Evolutionary conservation across 2,888 invertebrate species (phyloP).

Genomic region (Nymphalis urticae): DNA sequence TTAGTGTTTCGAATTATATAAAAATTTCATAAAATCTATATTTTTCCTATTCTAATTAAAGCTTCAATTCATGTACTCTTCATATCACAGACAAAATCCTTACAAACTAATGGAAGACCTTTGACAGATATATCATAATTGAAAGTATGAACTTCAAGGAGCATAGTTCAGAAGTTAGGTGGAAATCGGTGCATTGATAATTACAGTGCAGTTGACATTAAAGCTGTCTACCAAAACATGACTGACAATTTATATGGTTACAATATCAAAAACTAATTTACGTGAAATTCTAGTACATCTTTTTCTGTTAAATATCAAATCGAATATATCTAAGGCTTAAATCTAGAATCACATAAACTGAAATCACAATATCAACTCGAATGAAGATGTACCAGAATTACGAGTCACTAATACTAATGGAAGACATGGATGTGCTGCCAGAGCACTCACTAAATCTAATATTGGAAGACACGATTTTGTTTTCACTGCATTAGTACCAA

Average conservation of each 20-base stretch:
- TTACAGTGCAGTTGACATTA: slow-evolving; percentile 77
- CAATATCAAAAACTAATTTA: slow-evolving; percentile 60
- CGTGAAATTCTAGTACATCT: slow-evolving; percentile 50
- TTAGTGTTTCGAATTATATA: slow-evolving; percentile 24
- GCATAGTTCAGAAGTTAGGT: slow-evolving; percentile 45
- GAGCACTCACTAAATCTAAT: slow-evolving; percentile 70
- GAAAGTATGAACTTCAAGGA: slow-evolving; percentile 47
- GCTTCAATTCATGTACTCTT: slow-evolving; percentile 59
- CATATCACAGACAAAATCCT: slow-evolving; percentile 68
- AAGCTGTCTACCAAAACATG: slow-evolving; percentile 81
- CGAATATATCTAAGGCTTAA: slow-evolving; percentile 35
- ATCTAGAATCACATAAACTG: slow-evolving; percentile 42
- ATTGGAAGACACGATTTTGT: slow-evolving; percentile 81
- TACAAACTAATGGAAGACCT: slow-evolving; percentile 74
- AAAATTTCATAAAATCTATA: slow-evolving; percentile 18
- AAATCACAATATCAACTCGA: slow-evolving; percentile 50
- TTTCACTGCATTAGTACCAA: slow-evolving; percentile 73
- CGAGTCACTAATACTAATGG: slow-evolving; percentile 76
- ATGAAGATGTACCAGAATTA: slow-evolving; percentile 47
- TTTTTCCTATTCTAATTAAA: slow-evolving; percentile 61
- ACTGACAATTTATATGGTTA: slow-evolving; percentile 64
- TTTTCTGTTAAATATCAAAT: slow-evolving; percentile 45
- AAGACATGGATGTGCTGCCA: slow-evolving; percentile 64
- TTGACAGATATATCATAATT: slow-evolving; percentile 41
- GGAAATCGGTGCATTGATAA: slow-evolving; percentile 68